Evolutionary conservation across 2,888 invertebrate species (phyloP), one percentile per base, ranked within the genome.

Genomic region (Tetramorium bicarinatum): DNA sequence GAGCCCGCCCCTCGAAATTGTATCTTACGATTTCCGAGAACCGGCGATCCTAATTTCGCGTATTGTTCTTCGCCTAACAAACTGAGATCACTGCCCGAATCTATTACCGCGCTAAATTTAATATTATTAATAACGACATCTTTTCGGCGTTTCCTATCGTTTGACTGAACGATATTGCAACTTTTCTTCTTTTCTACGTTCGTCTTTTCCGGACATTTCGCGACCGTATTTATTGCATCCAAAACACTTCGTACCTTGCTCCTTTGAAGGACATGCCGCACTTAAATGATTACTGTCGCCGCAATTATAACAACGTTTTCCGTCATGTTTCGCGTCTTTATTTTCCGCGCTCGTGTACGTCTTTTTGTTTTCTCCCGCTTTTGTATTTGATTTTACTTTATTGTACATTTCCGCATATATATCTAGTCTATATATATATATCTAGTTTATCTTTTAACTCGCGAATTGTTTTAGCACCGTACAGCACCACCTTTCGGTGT

Each of bases 1-100:
- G 59, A 72, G 0, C 88, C 88, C 11, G 85, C 34, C 8, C 87
- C 87, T 21, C 64, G 83, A 69, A 89, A 90, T 18, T 69, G 47
- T 1, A 82, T 79, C n/a, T 62, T 87, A 9, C 62, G 52, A 3
- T 79, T 74, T 0, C 13, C 34, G 11, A 67, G 18, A 9, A 1
- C 69, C 21, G 87, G 84, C 4, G 84, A 75, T 6, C 62, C 80
- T 3, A 83, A 25, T 25, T 52, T n/a, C 64, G 49, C n/a, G n/a
- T n/a, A n/a, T n/a, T n/a, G n/a, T n/a, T n/a, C n/a, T n/a, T n/a
- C n/a, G n/a, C n/a, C n/a, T 8, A 83, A 52, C 2, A 77, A 49
- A 49, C 49, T 83, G 6, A 84, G 1, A 18, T 84, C 71, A 3
- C 81, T 81, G 2, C 72, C 85, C 0, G 82, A 56, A 38, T 85